Evolutionary conservation across 2,888 invertebrate genomes (phyloP).

Genomic region (Netelia inedita): DNA sequence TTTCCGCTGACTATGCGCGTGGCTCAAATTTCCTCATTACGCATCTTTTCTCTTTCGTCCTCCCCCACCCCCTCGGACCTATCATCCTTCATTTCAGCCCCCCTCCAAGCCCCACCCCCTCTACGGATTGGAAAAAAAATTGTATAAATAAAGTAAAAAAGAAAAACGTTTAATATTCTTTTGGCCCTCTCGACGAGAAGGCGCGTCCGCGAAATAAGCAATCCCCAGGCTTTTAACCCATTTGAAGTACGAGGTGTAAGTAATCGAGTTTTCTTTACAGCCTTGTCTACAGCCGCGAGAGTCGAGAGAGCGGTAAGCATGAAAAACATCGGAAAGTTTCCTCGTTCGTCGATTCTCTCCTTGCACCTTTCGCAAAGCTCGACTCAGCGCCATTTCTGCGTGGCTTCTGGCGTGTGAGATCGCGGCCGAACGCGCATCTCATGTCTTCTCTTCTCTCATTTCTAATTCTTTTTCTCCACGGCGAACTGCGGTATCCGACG

Average conservation of each 20-base stretch:
- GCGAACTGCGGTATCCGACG: background rate
- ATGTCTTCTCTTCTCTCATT: constrained; percentile 80
- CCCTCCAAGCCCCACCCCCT: too few species aligned
- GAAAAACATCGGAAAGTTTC: constrained; percentile 26
- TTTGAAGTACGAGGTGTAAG: constrained; percentile 33
- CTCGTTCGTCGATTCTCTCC: background rate
- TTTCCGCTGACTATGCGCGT: background rate
- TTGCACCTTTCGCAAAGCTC: too few species aligned
- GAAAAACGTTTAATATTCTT: too few species aligned
- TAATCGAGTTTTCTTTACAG: constrained; percentile 39
- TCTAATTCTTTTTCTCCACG: constrained; percentile 80
- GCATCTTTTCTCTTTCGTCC: background rate
- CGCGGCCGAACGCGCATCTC: constrained; percentile 70
- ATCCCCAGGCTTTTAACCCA: constrained; percentile 15
- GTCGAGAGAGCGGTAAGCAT: constrained; percentile 11
- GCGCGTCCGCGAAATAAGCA: too few species aligned
- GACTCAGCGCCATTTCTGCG: background rate
- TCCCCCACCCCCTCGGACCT: background rate
- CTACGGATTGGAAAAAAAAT: too few species aligned
- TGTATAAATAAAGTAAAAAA: too few species aligned
- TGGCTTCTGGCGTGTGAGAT: constrained; percentile 33
- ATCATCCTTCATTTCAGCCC: background rate
- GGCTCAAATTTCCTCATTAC: constrained; percentile 17
- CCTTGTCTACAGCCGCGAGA: background rate
- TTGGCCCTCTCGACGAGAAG: too few species aligned